These are phyloP conservation scores for Stenurella melanura DNA, from an alignment of 2,888 invertebrate species.

Conservation along the genomic window DNA sequence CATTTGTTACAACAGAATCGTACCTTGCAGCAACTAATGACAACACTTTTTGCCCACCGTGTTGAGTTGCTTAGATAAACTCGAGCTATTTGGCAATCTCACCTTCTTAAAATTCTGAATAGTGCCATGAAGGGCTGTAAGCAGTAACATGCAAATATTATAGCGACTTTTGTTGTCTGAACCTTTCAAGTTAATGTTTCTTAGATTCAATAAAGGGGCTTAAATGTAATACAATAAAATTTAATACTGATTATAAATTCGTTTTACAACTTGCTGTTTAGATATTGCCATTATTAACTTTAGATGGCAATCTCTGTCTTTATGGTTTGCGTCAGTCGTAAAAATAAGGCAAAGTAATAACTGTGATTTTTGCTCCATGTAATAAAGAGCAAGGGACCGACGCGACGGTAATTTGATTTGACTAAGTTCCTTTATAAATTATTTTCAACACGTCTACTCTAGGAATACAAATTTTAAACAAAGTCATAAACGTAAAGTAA, in stretches of 20 bases:
- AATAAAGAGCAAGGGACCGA: background rate
- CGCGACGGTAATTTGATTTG: no score
- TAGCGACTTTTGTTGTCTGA: background rate
- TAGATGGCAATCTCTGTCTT: background rate
- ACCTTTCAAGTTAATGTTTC: background rate
- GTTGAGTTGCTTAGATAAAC: background rate
- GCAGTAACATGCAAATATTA: background rate
- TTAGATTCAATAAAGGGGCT: background rate
- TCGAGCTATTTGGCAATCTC: background rate
- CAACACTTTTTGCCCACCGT: background rate
- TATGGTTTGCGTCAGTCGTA: background rate
- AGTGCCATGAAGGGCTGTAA: background rate
- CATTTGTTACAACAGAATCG: no score
- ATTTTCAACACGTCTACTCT: no score
- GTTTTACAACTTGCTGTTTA: background rate
- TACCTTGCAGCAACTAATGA: no score
- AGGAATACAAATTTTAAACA: no score
- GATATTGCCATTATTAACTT: background rate
- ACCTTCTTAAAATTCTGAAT: background rate
- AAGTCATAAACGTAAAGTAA: no score
- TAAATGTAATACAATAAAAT: background rate
- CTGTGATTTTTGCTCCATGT: background rate
- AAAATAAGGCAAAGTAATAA: background rate
- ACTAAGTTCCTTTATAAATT: no score
- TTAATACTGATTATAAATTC: constrained; percentile 12